Conservation (phyloP, 2,797 vertebrate species). For the Furcifer pardalis region DNA sequence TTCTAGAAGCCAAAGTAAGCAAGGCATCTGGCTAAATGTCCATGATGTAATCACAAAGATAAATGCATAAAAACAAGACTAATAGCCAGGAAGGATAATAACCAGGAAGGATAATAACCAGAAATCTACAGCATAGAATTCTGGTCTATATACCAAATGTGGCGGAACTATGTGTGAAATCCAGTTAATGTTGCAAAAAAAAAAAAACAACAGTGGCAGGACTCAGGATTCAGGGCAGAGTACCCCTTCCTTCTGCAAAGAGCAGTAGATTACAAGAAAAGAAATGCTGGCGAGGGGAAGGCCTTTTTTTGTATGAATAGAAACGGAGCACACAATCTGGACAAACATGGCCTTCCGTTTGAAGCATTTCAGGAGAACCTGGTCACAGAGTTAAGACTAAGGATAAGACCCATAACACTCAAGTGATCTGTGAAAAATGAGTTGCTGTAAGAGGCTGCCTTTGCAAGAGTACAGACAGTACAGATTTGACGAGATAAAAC, state of each 20-base stretch:
- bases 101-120: neutral
- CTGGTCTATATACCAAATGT: neutral
- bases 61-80: neutral
- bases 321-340: neutral
- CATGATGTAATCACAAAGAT: neutral
- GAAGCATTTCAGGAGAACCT: neutral
- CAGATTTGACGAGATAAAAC: neutral
- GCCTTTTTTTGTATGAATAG: neutral
- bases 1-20: neutral
- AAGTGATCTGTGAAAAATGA: neutral
- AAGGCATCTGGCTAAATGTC: neutral
- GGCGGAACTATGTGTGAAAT: neutral
- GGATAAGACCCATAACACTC: neutral
- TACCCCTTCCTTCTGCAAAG: too few species aligned
- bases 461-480: neutral
- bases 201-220: neutral
- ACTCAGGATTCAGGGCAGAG: neutral
- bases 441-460: neutral
- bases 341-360: neutral
- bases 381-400: constrained; percentile 1
- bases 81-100: neutral
- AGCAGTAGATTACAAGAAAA: neutral
- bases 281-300: neutral
- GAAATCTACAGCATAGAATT: neutral
- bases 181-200: neutral